Base-by-base conservation (phyloP, 2,113 vertebrate genomes). In the Cyanocitta stelleri region DNA sequence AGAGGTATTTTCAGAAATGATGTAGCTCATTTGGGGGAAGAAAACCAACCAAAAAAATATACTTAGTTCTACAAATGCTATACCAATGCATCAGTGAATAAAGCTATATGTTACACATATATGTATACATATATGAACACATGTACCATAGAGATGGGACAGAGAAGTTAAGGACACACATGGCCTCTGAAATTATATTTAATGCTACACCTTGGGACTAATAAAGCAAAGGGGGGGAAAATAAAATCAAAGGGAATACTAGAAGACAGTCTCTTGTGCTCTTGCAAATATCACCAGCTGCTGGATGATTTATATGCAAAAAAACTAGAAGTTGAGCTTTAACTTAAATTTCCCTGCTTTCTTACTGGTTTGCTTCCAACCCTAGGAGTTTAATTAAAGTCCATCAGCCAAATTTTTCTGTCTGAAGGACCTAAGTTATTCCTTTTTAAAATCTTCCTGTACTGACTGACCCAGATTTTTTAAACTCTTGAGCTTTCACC, bases 261-360 rank as follows among this genome's bases (percentile, higher is more conserved):
- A 63, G 78, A 96, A 95, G 75, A 80, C 48, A 90, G 72, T 35
- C 56, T 79, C 61, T 78, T 58, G 68, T 73, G 75, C 64, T 93
- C 56, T 81, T 83, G 82, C 68, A 96, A 95, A 56, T 80, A 93
- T 83, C 93, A 95, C 68, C 79, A 96, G 95, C 90, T 94, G 90
- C 73, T 92, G 23, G 52, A 94, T 48, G 27, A 96, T 77, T 96
- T 94, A 86, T 72, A 94, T 22, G 32, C 68, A 93, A 75, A 91
- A 93, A 93, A 93, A 11, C 37, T 64, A 89, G 52, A 90, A 93
- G 68, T 1, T 94, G 52, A 84, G 72, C 68, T 93, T 89, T 59
- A 88, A 74, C 52, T 82, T 62, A 66, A 83, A 86, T 71, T 88
- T 86, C 23, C 44, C 59, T 84, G 64, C 52, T 88, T 90, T 94